A percentile compares a stretch with the other conserved stretches of the same genome.
Evolutionary conservation across 2,797 vertebrate species (phyloP).

Genomic region (Anguilla marmorata): DNA sequence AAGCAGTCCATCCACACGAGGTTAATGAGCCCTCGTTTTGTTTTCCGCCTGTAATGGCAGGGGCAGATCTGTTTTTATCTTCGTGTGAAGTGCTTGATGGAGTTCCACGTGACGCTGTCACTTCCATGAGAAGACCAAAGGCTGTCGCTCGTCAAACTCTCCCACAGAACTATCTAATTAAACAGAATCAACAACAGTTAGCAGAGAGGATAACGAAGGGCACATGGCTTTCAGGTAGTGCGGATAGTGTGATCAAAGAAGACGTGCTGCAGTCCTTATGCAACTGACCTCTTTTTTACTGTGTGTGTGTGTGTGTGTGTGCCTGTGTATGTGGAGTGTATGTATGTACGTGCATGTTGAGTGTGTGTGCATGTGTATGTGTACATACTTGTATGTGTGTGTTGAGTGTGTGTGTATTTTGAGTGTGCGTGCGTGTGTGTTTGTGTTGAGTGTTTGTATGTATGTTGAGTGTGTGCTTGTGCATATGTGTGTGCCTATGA

Average conservation of each 20-base stretch:
- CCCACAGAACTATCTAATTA: background rate
- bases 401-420: too few relatives aligned
- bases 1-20: background rate
- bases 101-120: background rate
- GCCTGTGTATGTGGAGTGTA: background rate
- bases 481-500: too few relatives aligned
- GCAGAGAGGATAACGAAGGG: background rate
- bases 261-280: background rate
- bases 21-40: background rate
- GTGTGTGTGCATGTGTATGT: too few relatives aligned
- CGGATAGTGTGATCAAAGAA: background rate
- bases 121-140: background rate
- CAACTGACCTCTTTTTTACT: background rate
- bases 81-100: background rate
- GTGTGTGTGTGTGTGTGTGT: background rate
- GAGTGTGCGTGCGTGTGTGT: too few relatives aligned
- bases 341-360: too few relatives aligned
- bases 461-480: background rate
- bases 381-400: too few relatives aligned
- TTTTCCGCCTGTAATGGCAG: background rate
- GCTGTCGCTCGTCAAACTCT: background rate
- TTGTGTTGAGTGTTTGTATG: background rate
- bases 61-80: background rate
- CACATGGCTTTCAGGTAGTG: background rate
- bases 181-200: background rate